Conservation (phyloP, 2,888 invertebrate genomes). For the Acleris cristana region DNA sequence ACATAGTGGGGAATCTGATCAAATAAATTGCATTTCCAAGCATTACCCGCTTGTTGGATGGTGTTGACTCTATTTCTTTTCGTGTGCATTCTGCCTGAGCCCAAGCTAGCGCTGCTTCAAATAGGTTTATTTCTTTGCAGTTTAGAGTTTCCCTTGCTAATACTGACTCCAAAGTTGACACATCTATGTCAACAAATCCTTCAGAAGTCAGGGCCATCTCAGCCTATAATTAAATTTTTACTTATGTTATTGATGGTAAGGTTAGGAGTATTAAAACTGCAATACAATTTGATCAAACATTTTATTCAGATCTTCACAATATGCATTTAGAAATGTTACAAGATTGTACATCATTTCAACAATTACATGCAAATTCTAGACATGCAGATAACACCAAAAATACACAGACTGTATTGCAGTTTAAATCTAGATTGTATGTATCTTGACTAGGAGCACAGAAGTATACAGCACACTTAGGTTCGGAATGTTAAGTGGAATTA, state of each 20-base stretch:
- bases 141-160: conserved; percentile 96
- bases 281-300: conserved; percentile 78
- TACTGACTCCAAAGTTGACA: conserved; percentile 95
- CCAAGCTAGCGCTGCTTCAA: conserved; percentile 97
- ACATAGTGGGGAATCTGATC: conserved; percentile 97
- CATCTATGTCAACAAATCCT: conserved; percentile 97
- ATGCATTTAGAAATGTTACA: conserved; percentile 61
- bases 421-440: conserved; percentile 40
- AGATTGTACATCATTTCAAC: conserved; percentile 56
- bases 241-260: conserved; percentile 49
- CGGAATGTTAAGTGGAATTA: conserved; percentile 24
- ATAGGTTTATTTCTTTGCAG: conserved; percentile 95
- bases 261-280: conserved; percentile 77
- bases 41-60: conserved; percentile 90
- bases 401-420: conserved; percentile 82
- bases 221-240: conserved; percentile 86
- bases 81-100: conserved; percentile 95
- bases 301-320: conserved; percentile 70
- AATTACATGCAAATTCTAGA: conserved; percentile 65
- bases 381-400: conserved; percentile 58
- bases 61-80: conserved; percentile 91
- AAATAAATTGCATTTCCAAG: conserved; percentile 92
- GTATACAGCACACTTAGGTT: conserved; percentile 20
- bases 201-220: conserved; percentile 98
- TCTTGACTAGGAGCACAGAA: conserved; percentile 44